Percentiles rank a stretch among this genome's conserved stretches.
Conservation (phyloP, 2,888 invertebrate genomes). For the Neuroscelio doddi region DNA sequence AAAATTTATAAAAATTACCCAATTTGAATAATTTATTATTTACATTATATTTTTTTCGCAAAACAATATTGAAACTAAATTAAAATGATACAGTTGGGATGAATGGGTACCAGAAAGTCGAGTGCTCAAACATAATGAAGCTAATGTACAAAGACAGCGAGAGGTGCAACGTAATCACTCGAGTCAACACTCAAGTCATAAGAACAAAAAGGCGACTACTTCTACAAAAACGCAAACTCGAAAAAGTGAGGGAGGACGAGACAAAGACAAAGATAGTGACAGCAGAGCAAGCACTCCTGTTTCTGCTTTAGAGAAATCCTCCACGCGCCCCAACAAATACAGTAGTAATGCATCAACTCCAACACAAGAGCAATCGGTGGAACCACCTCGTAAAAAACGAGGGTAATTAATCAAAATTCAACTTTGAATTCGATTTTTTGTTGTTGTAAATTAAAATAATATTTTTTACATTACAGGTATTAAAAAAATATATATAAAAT, state of each 20-base stretch:
- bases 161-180: conserved; percentile 75
- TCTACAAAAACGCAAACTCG: conserved; percentile 59
- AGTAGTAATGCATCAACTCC: conserved; percentile 50
- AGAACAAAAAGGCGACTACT: conserved; percentile 61
- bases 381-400: conserved; percentile 65
- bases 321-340: conserved; percentile 56
- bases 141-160: conserved; percentile 77
- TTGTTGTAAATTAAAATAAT: no score
- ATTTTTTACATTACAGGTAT: no score
- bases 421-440: no score
- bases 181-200: conserved; percentile 76
- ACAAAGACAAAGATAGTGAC: conserved; percentile 73
- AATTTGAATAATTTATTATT: no score
- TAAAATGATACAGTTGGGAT: conserved; percentile 73
- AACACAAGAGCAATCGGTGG: conserved; percentile 58
- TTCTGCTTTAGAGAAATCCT: conserved; percentile 57
- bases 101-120: conserved; percentile 79
- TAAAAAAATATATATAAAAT: no score
- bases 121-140: conserved; percentile 78
- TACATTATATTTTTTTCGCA: no score
- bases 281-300: conserved; percentile 80
- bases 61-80: no score
- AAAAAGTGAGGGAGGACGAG: conserved; percentile 57
- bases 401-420: conserved; percentile 69
- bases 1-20: no score